Base-by-base conservation (phyloP, 92 coral and sea anemone genomes). In the Chrysogorgia sp. region DNA sequence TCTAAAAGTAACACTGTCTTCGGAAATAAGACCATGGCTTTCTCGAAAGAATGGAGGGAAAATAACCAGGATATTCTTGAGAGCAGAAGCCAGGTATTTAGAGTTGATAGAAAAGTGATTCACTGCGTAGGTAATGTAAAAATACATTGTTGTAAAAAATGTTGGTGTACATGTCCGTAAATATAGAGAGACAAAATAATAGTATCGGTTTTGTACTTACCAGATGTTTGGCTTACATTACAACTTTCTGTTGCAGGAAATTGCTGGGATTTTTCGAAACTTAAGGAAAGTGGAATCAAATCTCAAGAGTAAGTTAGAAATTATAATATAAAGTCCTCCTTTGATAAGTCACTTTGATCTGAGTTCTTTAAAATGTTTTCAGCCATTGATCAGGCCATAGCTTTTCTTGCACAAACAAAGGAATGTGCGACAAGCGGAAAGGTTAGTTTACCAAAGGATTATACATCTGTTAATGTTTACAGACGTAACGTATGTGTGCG, bases 181-280 rank as follows among this genome's bases (percentile, higher is more conserved):
- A 43, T 43, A 43, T 43, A 8, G 17, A 5, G 4, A 5, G 6
- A 52, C 22, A 6, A 20, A 52, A 52, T 5, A 3, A 52, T 52
- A 5, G 43, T 4, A 37, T 37, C 43, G 43, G 6, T 4, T 4
- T 4, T 12, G 6, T 37, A 12, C 43, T 37, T 37, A 37, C 5
- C 5, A 37, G 6, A 37, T 37, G 6, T 5, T 5, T 37, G 5
- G 43, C 43, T 37, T 37, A 4, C 43, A 4, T 37, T 37, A 5
- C 43, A 37, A 37, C 5, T 37, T 12, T 37, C 43, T 5, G 6
- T 57, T 23, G 3, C 17, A 96, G 99, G 99, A 96, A 88, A 89
- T 96, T 14, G 97, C 99, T 0, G 99, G 97, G 33, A 91, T 92
- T 68, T 96, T 96, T 64, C 82, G 99, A 77, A 96, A 96, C 75